Evolutionary conservation across 2,888 invertebrate species (phyloP).

Genomic region (Macaria notata): DNA sequence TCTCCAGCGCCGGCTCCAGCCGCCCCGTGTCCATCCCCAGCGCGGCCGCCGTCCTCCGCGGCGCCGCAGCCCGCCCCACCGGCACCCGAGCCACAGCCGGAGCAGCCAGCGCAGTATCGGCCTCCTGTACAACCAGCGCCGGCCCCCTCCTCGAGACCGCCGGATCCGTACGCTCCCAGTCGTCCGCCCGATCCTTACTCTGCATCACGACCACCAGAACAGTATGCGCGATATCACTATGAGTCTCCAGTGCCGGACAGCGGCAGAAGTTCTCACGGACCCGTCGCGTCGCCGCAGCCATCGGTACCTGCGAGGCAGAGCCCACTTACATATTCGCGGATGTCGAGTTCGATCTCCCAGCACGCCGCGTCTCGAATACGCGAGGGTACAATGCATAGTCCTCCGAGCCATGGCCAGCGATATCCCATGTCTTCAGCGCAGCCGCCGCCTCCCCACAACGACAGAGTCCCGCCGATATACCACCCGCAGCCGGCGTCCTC

Average conservation of each 20-base stretch:
- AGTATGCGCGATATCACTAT: slow-evolving; percentile 64
- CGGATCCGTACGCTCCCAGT: slow-evolving; percentile 63
- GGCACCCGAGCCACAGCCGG: slow-evolving; percentile 54
- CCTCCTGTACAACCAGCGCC: slow-evolving; percentile 57
- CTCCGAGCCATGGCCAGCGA: slow-evolving; percentile 53
- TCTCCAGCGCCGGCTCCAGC: slow-evolving; percentile 69
- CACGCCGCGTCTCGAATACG: slow-evolving; percentile 61
- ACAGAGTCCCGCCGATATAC: slow-evolving; percentile 75
- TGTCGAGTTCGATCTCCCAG: slow-evolving; percentile 65
- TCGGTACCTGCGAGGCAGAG: slow-evolving; percentile 63
- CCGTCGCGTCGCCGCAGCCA: slow-evolving; percentile 63
- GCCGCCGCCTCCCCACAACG: slow-evolving; percentile 70
- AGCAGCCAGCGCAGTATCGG: slow-evolving; percentile 54
- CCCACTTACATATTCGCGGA: slow-evolving; percentile 67
- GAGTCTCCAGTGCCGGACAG: slow-evolving; percentile 57
- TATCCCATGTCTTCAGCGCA: slow-evolving; percentile 57
- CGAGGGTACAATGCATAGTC: slow-evolving; percentile 59
- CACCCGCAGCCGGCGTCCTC: slow-evolving; percentile 60
- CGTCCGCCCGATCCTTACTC: slow-evolving; percentile 71
- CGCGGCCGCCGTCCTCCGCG: slow-evolving; percentile 56
- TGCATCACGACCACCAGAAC: slow-evolving; percentile 65
- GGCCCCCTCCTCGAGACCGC: slow-evolving; percentile 61
- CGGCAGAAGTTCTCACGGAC: slow-evolving; percentile 56
- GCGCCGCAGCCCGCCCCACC: slow-evolving; percentile 48
- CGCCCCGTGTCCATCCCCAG: slow-evolving; percentile 64